Base-by-base conservation (phyloP, 2,797 vertebrate species). In the Urosaurus nigricauda region DNA sequence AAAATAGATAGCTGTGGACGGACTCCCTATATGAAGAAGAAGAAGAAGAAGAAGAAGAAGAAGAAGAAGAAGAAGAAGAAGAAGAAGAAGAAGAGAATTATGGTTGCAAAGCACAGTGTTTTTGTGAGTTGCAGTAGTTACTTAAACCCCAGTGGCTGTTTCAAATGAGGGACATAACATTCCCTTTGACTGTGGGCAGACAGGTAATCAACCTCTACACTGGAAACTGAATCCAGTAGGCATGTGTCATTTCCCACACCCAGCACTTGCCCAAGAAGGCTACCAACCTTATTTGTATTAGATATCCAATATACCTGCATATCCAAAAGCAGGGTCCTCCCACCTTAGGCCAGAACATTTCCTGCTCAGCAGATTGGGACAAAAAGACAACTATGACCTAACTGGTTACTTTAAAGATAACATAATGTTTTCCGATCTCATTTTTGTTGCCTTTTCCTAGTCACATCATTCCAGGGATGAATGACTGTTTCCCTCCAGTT, bases 121-220 rank as follows among this genome's bases (percentile, higher is more conserved):
- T 51, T 91, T 86, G 68, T 19, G 79, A 51, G 83, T 90, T 92
- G 86, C 79, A 93, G 47, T 56, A 32, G 81, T 70, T 88, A 56
- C 5, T 89, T 83, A 88, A 13, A 91, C 2, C 11, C 88, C 93
- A 94, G 88, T 87, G 88, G 91, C 83, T 88, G 26, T 60, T 92
- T 84, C 51, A 83, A 7, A 32, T 47, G 77, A 2, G 65, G 26
- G 13, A 65, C 91, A 91, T 83, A 58, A 73, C 85, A 79, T 19
- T 91, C 51, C 35, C 26, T 84, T 88, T 21, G 53, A 87, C 13
- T 65, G 24, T 53, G 29, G 80, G 26, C 17, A 56, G 43, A 26
- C 24, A 74, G 56, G 21, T 43, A n/a, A 71, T 82, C 35, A 75
- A 56, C 32, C n/a, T 68, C 3, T 88, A 68, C 71, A 60, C 68